Evolutionary conservation across 1,140 invertebrate species (phyloP).

Genomic region (Ephestia elutella): DNA sequence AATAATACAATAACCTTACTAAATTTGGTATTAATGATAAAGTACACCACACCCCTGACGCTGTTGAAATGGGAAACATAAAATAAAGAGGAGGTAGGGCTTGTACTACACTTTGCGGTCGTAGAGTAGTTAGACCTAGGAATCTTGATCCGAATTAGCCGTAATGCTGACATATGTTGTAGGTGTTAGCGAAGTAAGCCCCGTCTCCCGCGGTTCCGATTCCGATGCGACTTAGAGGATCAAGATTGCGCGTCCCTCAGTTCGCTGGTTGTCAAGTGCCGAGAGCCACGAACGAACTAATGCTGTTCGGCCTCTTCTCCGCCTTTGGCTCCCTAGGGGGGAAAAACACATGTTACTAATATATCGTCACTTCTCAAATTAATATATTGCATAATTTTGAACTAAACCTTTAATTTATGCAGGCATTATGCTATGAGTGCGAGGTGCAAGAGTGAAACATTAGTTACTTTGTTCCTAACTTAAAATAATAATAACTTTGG

Average conservation of each 20-base stretch:
- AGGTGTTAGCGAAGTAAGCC: conserved; percentile 25
- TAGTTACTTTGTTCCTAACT: conserved; percentile 13
- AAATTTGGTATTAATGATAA: conserved; percentile 67
- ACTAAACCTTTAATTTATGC: conserved; percentile 5
- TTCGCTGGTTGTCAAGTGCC: conserved; percentile 74
- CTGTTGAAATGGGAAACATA: conserved; percentile 23
- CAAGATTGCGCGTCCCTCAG: conserved; percentile 65
- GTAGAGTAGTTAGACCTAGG: conserved; percentile 17
- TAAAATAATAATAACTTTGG: conserved; percentile 16
- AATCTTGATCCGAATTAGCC: conserved; percentile 47
- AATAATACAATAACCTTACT: conserved; percentile 62
- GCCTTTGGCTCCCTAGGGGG: conserved; percentile 72
- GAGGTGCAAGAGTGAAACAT: conserved; percentile 39
- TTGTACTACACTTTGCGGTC: conserved; percentile 19
- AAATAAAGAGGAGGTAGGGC: conserved; percentile 50
- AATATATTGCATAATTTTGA: not conserved
- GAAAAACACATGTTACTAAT: not conserved
- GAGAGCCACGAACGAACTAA: conserved; percentile 74
- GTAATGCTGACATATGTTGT: conserved; percentile 29
- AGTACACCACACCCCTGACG: conserved; percentile 52
- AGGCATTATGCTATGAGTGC: conserved; percentile 28
- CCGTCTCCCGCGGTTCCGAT: conserved; percentile 35
- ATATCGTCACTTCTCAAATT: not conserved
- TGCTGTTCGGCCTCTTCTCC: conserved; percentile 75
- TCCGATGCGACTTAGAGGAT: conserved; percentile 54